Conservation (phyloP, 1,140 invertebrate species). For the Neodiprion lecontei region DNA sequence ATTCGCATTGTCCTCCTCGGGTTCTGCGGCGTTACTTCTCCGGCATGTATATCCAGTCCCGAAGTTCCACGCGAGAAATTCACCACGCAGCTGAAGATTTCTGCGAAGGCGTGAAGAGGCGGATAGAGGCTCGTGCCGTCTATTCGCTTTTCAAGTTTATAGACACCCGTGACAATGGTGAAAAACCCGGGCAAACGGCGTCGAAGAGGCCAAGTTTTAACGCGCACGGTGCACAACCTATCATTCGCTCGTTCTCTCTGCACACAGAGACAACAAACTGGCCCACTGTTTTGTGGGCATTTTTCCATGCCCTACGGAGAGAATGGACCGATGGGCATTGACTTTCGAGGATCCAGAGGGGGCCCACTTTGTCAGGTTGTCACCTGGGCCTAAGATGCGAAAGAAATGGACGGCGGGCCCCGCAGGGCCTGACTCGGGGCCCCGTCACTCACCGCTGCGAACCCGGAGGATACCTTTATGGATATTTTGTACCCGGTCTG, state of each 20-base stretch:
- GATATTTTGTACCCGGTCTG: neutral
- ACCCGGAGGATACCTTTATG: neutral
- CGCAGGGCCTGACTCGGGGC: neutral
- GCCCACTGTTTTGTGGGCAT: neutral
- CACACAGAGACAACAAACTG: no score
- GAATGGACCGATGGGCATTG: constrained; percentile 18
- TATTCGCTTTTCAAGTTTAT: neutral
- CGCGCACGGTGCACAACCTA: neutral
- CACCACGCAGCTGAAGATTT: constrained; percentile 26
- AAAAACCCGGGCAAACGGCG: neutral
- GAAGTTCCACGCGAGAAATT: neutral
- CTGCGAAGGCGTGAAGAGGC: constrained; percentile 47
- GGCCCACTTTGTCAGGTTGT: constrained; percentile 48
- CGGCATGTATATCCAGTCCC: neutral
- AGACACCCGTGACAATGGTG: neutral
- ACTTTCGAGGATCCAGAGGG: constrained; percentile 19
- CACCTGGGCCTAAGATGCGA: constrained; percentile 38
- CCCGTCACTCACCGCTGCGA: constrained; percentile 1
- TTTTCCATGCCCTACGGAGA: neutral
- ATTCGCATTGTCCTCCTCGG: neutral
- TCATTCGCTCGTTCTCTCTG: constrained; percentile 18
- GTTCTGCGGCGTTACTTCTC: no score
- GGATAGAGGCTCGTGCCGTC: constrained; percentile 47
- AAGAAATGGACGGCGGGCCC: constrained; percentile 8
- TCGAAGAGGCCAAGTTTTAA: neutral